Percentiles rank a stretch among this genome's conserved stretches.
phyloP scores from a whole-genome alignment of 2,113 vertebrate genomes.

The Mandrillus leucophaeus region DNA sequence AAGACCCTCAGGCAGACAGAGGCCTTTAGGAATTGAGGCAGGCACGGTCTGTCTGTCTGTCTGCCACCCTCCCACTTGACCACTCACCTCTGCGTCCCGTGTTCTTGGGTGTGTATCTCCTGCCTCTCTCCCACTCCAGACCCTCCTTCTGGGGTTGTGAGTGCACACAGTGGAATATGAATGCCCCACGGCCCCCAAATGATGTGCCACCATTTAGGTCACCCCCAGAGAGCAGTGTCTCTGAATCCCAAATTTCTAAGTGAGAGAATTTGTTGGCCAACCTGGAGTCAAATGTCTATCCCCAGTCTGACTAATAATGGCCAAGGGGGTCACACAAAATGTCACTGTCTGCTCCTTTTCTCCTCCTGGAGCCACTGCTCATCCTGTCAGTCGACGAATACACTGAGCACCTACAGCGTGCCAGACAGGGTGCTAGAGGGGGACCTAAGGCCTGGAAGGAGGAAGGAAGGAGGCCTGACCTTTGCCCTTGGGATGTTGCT shows the following conservation, averaged over 20 bases:
- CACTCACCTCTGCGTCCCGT: not conserved
- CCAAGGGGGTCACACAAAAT: not conserved
- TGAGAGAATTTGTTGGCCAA: not conserved
- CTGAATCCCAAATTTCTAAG: not conserved
- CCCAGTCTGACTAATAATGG: not conserved
- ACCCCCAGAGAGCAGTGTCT: not conserved
- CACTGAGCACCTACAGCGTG: not conserved
- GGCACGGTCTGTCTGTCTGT: not conserved
- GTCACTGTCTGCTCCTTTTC: not conserved
- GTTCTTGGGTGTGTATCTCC: not conserved
- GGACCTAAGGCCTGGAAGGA: not conserved
- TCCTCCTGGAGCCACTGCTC: not conserved
- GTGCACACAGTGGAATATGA: fast-evolving
- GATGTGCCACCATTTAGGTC: not conserved
- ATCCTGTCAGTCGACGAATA: not conserved
- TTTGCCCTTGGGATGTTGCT: not conserved
- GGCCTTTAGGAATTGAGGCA: not conserved
- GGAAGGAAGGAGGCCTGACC: not conserved
- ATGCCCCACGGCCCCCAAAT: fast-evolving
- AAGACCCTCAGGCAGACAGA: not conserved
- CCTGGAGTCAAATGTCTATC: not conserved
- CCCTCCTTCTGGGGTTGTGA: not conserved
- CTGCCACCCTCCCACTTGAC: too few relatives aligned
- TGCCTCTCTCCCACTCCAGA: not conserved
- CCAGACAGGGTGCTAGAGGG: not conserved